Percentiles rank a stretch among this genome's conserved stretches.
Evolutionary conservation across 2,888 invertebrate species (phyloP).

Genomic region (Aphrophora alni): DNA sequence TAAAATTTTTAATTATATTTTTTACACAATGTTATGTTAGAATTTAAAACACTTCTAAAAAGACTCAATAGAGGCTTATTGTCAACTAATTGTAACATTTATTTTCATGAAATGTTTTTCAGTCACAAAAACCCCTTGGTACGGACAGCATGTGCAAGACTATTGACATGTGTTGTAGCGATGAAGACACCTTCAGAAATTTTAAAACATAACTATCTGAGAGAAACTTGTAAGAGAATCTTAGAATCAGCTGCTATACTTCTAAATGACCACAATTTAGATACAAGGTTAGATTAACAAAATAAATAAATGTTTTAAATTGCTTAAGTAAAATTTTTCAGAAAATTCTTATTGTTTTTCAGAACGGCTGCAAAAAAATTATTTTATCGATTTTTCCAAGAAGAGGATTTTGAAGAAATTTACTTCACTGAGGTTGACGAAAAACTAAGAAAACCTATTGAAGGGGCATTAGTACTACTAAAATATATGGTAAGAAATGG

Average conservation of each 20-base stretch:
- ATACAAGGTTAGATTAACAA: constrained; percentile 24
- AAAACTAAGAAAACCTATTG: constrained; percentile 21
- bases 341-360: background rate
- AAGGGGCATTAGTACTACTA: background rate
- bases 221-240: constrained; percentile 32
- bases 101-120: no score
- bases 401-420: constrained; percentile 31
- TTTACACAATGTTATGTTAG: no score
- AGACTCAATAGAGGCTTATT: no score
- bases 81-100: no score
- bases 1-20: no score
- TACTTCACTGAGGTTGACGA: constrained; percentile 32
- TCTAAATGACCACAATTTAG: constrained; percentile 27
- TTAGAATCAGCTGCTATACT: constrained; percentile 28
- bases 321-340: background rate
- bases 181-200: constrained; percentile 10
- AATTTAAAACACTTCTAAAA: no score
- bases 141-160: constrained; percentile 25
- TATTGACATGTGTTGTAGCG: constrained; percentile 24
- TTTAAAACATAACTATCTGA: constrained; percentile 11
- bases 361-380: constrained; percentile 25
- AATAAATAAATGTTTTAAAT: background rate
- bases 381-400: constrained; percentile 23
- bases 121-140: constrained; percentile 39
- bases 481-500: background rate